phyloP scores from a whole-genome alignment of 2,888 invertebrate genomes.

The Meteorus cinctellus region DNA sequence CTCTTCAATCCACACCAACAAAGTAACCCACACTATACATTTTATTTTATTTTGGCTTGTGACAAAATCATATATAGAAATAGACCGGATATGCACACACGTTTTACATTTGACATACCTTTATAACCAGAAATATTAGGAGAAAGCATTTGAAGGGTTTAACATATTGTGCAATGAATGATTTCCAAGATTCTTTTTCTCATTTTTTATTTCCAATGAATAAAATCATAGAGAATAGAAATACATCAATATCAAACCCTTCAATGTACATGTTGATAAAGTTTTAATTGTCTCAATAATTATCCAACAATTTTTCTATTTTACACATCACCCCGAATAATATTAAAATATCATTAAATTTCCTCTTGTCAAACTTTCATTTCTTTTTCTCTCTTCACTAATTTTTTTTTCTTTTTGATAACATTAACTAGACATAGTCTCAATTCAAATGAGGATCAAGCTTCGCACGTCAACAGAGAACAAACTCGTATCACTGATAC shows the following conservation, averaged over 20 bases:
- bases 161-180: neutral
- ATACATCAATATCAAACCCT: neutral
- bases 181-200: neutral
- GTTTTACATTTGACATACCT: neutral
- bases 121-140: neutral
- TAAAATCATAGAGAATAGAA: neutral
- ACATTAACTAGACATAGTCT: neutral
- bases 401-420: neutral
- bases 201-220: neutral
- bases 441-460: slow-evolving; percentile 18
- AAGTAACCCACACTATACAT: neutral
- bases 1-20: neutral
- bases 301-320: too few species aligned
- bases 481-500: slow-evolving; percentile 36
- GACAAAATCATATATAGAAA: neutral
- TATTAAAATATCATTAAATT: too few species aligned
- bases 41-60: neutral
- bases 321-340: too few species aligned
- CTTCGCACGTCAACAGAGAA: slow-evolving; percentile 22
- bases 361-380: neutral
- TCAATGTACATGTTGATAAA: neutral
- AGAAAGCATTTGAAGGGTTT: neutral
- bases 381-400: neutral
- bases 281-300: too few species aligned
- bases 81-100: neutral